Conservation (phyloP, 2,113 vertebrate genomes). For the Sporophila hypoxantha region DNA sequence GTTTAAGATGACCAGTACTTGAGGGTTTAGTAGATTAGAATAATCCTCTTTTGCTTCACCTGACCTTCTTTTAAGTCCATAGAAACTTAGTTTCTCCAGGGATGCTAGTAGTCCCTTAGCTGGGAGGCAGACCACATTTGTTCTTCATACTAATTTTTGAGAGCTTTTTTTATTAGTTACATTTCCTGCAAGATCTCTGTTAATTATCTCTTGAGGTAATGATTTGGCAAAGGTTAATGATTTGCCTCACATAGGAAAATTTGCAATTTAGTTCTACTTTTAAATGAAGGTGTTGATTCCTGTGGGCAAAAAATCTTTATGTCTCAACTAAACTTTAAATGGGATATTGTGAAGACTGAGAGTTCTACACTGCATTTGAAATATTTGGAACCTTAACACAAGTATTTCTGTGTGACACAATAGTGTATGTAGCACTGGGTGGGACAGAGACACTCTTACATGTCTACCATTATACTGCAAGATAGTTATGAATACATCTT, state of each 20-base stretch:
- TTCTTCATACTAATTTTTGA: slow-evolving; percentile 39
- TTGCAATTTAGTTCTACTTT: slow-evolving; percentile 49
- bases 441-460: neutral
- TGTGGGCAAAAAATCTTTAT: neutral
- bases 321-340: slow-evolving; percentile 15
- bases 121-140: neutral
- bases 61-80: neutral
- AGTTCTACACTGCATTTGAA: neutral
- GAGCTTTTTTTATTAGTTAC: slow-evolving; percentile 41
- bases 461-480: neutral
- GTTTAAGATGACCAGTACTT: neutral
- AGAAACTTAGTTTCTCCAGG: slow-evolving; percentile 1
- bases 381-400: neutral
- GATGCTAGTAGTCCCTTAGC: neutral
- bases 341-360: neutral
- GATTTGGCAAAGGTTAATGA: slow-evolving; percentile 65
- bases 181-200: slow-evolving; percentile 47
- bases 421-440: neutral
- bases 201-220: slow-evolving; percentile 59
- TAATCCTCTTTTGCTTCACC: neutral
- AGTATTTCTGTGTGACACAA: neutral
- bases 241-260: slow-evolving; percentile 44
- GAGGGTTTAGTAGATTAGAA: neutral
- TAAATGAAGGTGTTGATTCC: slow-evolving; percentile 49
- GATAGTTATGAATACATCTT: neutral